Percentiles rank a stretch among this genome's conserved stretches.
phyloP scores from a whole-genome alignment of 2,113 vertebrate genomes.

The rabbit (Oryctolagus cuniculus) region mOryCun1.1 NC_091444.1:34400501-34401000 shows the following conservation, averaged over 20 bases:
- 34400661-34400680: no score
- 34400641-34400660: no score
- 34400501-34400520: not conserved
- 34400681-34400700: no score
- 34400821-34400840: not conserved
- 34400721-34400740: no score
- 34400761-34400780: no score
- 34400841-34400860: not conserved
- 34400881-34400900: not conserved
- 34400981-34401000: not conserved
- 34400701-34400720: no score
- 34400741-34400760: no score
- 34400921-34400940: conserved; percentile 14
- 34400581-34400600: not conserved
- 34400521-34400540: not conserved
- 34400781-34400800: no score
- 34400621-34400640: not conserved
- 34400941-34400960: not conserved
- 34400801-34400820: no score
- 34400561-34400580: not conserved
- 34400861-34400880: not conserved
- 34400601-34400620: not conserved
- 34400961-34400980: conserved; percentile 15
- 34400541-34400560: not conserved
- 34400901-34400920: conserved; percentile 35